A percentile compares a stretch with the other conserved stretches of the same genome.
phyloP scores from a whole-genome alignment of 2,888 invertebrate genomes.

The Eulithis testata region DNA sequence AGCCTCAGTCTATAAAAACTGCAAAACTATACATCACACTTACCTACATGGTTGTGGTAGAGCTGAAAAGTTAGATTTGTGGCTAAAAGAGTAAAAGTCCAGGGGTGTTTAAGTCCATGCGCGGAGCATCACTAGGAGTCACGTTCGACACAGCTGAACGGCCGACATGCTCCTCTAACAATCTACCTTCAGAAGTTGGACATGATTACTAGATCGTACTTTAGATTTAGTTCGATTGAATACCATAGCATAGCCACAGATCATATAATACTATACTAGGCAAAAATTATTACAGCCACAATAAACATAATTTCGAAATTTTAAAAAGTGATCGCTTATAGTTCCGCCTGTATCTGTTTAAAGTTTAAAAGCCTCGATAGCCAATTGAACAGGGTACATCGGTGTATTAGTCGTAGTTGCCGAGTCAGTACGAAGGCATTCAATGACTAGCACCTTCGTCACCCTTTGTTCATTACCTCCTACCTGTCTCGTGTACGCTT shows the following conservation, averaged over 20 bases:
- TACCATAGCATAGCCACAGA: too few relatives aligned
- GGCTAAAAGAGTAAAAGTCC: slow-evolving; percentile 3
- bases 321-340: not conserved
- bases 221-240: not conserved
- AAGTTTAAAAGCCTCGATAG: slow-evolving; percentile 2
- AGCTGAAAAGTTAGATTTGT: not conserved
- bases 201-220: slow-evolving; percentile 8
- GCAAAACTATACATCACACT: not conserved
- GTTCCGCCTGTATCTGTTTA: not conserved
- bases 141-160: slow-evolving; percentile 30
- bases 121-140: slow-evolving; percentile 17
- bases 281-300: not conserved
- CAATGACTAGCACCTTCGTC: slow-evolving; percentile 61
- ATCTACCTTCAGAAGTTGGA: slow-evolving; percentile 27
- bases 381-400: slow-evolving; percentile 22
- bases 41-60: too few relatives aligned
- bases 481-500: slow-evolving; percentile 55
- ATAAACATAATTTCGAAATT: not conserved
- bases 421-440: slow-evolving; percentile 53
- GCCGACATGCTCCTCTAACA: slow-evolving; percentile 22
- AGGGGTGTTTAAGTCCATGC: slow-evolving; percentile 7
- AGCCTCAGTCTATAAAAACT: not conserved
- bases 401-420: slow-evolving; percentile 35
- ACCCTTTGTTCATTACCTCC: slow-evolving; percentile 61
- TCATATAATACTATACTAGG: too few relatives aligned